Evolutionary conservation across 2,888 invertebrate species (phyloP), one percentile per base, ranked within the genome.

Genomic region (Eilema sororculum): DNA sequence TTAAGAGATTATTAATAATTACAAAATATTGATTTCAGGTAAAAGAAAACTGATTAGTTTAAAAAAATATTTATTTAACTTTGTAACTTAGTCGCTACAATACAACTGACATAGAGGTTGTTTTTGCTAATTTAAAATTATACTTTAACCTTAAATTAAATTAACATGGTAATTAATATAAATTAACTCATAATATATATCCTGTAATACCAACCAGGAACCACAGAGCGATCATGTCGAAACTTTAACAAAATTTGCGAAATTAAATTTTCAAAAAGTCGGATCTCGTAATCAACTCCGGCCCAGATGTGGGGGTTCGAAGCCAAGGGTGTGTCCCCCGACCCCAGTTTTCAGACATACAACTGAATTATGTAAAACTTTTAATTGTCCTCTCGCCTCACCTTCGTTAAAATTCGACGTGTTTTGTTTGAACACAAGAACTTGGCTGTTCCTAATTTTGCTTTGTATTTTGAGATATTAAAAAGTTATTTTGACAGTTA

Each of bases 341-440:
- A 64, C 72, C 72, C 77, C 77, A 71, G 72, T 74, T 74, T 78
- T 83, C 85, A 86, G 85, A 84, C 85, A 86, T 81, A 86, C 85
- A 85, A 86, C 86, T 88, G 87, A 90, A 89, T 90, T 89, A 90
- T 90, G 88, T 84, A 86, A 84, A 90, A 91, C 86, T 91, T 91
- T 91, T 91, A 91, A 91, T 91, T 91, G 90, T 90, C 87, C 86
- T 82, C 84, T 84, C 84, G 83, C 84, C 82, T 87, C 84, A 84
- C 89, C 87, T 89, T 91, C 90, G 89, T 92, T 91, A 90, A 90
- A 90, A 91, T 90, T 89, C 86, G 88, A 87, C 85, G 85, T 87
- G 86, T 89, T 87, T 87, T 86, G 87, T 89, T 85, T 86, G 80
- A 79, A 81, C 78, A 83, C 85, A 85, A 85, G 83, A 87, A 86